Base-by-base conservation (phyloP, 2,888 invertebrate genomes). In the Chymomyza caudatula region DNA sequence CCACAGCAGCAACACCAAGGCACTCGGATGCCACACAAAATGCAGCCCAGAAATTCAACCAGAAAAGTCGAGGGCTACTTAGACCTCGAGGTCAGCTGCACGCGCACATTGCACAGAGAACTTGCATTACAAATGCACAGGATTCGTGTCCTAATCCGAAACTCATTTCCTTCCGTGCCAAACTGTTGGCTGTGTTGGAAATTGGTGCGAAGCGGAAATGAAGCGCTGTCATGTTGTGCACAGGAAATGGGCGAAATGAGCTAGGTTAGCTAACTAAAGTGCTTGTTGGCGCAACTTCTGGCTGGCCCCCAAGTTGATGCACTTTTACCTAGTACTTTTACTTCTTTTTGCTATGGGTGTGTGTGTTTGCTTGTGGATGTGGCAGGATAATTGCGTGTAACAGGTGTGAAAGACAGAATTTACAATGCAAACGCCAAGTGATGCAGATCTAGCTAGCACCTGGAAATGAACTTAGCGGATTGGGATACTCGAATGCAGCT, bases 81-180 rank as follows among this genome's bases (percentile, higher is more conserved):
- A 51, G 19, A 51, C 8, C 19, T 19, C 47, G 47, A 47, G 29
- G 22, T 37, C 15, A 20, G 37, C 42, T 17, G 19, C 56, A 42
- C 17, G 19, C 43, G 17, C 58, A 15, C 29, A n/a, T 47, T 17
- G 51, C 5, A 20, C 22, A 5, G 8, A 11, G 51, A 22, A 11
- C 20, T 42, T 25, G 59, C 53, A 60, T 67, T 65, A 65, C 71
- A 71, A 72, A 71, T 75, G 74, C 73, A 71, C 66, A 64, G 73
- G 76, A 71, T 72, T 78, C 79, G 75, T 86, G 87, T 84, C 71
- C 86, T 88, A 88, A 88, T 87, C 88, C 87, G 76, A 84, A 85
- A 86, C 84, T 88, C 87, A 85, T 81, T 87, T 88, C 86, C 87
- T 80, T 85, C 85, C 79, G 76, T 78, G 75, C 29, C 74, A 82